Evolutionary conservation across 2,113 vertebrate genomes (phyloP).

Genomic region (Caretta caretta): DNA sequence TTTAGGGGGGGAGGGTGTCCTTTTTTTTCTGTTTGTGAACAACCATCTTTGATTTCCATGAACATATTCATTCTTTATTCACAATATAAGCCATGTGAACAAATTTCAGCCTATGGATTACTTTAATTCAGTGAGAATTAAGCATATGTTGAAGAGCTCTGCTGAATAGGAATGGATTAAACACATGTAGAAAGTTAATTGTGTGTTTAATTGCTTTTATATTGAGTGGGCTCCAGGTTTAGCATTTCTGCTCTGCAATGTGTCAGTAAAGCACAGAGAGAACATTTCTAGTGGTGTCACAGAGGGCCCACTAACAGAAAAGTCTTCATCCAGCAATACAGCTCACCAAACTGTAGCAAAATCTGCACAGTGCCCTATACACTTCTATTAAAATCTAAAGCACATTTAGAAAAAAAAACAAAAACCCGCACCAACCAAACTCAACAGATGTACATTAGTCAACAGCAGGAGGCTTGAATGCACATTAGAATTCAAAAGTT

Average conservation of each 20-base stretch:
- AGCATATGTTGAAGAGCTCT: not conserved
- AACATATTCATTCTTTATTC: not conserved
- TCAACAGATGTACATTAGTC: not conserved
- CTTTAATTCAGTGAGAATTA: not conserved
- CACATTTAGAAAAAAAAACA: not conserved
- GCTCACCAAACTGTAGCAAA: not conserved
- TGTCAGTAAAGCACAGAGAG: not conserved
- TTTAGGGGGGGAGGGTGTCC: not conserved
- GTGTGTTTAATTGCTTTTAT: not conserved
- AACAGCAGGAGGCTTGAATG: not conserved
- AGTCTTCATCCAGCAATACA: not conserved
- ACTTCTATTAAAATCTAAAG: accelerated
- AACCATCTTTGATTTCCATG: not conserved
- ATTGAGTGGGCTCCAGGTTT: not conserved
- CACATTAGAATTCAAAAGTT: not conserved
- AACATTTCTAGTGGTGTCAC: not conserved
- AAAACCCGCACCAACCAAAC: not conserved
- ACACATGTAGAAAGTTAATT: not conserved
- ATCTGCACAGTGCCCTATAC: not conserved
- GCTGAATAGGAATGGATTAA: not conserved
- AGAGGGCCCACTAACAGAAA: not conserved
- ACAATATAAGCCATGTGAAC: not conserved
- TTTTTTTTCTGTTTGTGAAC: not conserved
- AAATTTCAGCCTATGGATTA: not conserved
- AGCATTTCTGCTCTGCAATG: not conserved